Evolutionary conservation across 2,797 vertebrate species (phyloP), one percentile per base, ranked within the genome.

Genomic region (Orestias chungarensis): DNA sequence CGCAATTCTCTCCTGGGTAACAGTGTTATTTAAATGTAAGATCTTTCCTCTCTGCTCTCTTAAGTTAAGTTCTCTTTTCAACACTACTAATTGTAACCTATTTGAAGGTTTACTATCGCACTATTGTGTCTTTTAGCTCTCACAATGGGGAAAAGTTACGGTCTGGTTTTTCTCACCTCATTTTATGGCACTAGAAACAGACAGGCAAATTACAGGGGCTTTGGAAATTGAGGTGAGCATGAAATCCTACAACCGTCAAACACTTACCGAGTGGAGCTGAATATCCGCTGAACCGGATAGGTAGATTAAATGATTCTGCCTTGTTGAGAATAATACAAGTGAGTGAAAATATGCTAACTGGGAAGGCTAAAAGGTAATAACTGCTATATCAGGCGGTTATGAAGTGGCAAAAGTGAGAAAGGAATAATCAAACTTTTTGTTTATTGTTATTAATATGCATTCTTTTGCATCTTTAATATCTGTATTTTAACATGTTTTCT

Each of bases 201-300:
- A 86, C 86, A 79, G 74, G 74, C 62, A 79, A 87, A 92, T 85
- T 70, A 67, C 43, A 70, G 78, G 64, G 68, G 79, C 70, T 64
- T 52, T 62, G 59, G 75, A 76, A 82, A 78, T 76, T 73, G 83
- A 80, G 82, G 82, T 85, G 81, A 84, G 50, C 17, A 40, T 47
- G 52, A 38, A 31, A 27, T 64, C 65, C 55, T n/a, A 54, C 40
- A 78, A 68, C 71, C 59, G 70, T 59, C 15, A 49, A 47, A 12
- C 52, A 11, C 4, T 6, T 31, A 55, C 66, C 23, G 17, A 65
- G 11, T 29, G 49, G 71, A 70, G 52, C 38, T 75, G 61, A 68
- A 68, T 52, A 46, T 49, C 73, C 65, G 68, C 67, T 70, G 71
- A 70, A 71, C 42, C 64, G 27, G 27, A 59, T n/a, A n/a, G 67